Evolutionary conservation across 2,113 vertebrate genomes (phyloP).

Genomic region (Gymnarchus niloticus): DNA sequence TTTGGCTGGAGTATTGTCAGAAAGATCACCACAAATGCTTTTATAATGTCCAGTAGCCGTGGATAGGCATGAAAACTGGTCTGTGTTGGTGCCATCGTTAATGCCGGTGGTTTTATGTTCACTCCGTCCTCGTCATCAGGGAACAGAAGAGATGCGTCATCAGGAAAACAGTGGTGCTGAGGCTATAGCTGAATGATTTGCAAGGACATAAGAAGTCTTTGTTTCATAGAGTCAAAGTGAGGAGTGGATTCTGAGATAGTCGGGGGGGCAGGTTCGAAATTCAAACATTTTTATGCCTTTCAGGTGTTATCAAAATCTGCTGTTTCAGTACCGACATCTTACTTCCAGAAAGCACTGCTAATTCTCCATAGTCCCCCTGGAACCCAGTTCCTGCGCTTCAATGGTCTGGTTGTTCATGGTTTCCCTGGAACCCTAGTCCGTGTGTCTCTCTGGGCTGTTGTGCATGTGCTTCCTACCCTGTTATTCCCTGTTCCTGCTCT

Average conservation of each 20-base stretch:
- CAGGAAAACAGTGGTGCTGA: background rate
- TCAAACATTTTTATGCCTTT: constrained; percentile 4
- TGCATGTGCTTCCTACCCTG: too few relatives aligned
- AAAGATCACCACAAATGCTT: background rate
- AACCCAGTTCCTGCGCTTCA: background rate
- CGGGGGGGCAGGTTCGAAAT: background rate
- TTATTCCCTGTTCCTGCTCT: too few relatives aligned
- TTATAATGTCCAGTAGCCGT: background rate
- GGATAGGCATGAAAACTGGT: background rate
- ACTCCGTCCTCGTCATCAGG: background rate
- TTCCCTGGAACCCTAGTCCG: background rate
- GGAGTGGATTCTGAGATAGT: background rate
- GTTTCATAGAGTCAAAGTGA: background rate
- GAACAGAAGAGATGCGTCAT: background rate
- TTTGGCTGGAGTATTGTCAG: background rate
- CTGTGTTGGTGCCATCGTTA: background rate
- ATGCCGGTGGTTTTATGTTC: background rate
- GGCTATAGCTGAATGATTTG: background rate
- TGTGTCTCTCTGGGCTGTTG: background rate
- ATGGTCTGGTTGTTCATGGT: background rate
- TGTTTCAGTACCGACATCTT: background rate
- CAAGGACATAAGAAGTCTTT: background rate
- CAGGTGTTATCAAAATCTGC: background rate
- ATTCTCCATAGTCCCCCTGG: background rate
- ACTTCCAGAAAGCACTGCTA: background rate